Conservation (phyloP, 53 echinoderm and acorn worm species). For the Antedon mediterranea region DNA sequence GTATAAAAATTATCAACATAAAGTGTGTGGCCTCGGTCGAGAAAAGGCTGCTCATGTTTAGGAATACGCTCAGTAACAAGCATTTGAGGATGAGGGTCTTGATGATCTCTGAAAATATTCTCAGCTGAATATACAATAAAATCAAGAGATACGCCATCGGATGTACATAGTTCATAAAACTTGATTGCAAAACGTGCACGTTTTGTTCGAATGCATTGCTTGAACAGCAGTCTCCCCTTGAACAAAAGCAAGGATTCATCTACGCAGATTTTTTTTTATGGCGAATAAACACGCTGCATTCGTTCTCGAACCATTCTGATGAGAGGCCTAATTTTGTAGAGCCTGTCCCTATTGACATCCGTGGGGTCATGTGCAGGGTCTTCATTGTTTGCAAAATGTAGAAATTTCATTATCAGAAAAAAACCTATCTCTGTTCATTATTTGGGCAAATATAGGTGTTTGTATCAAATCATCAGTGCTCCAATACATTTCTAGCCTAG, state of each 20-base stretch:
- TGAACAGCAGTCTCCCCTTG: slow-evolving; percentile 25
- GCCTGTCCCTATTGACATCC: slow-evolving; percentile 20
- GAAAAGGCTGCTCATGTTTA: slow-evolving; percentile 22
- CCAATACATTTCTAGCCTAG: slow-evolving; percentile 12
- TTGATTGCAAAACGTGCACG: slow-evolving; percentile 26
- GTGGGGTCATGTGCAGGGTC: slow-evolving; percentile 18
- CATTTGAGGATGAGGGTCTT: slow-evolving; percentile 3
- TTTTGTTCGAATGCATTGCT: slow-evolving; percentile 19
- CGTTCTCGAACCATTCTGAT: slow-evolving; percentile 13
- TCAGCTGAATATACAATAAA: slow-evolving; percentile 13
- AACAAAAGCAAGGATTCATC: slow-evolving; percentile 30
- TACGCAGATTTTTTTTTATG: slow-evolving; percentile 9
- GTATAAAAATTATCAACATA: slow-evolving; percentile 34
- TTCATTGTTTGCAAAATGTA: slow-evolving; percentile 40
- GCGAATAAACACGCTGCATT: slow-evolving; percentile 16
- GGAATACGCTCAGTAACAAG: slow-evolving; percentile 5
- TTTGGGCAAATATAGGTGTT: slow-evolving; percentile 15
- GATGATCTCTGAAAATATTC: too few species aligned
- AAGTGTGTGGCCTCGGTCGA: slow-evolving; percentile 23
- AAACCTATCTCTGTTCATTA: slow-evolving; percentile 39
- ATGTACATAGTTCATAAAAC: slow-evolving; percentile 22
- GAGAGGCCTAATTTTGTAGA: slow-evolving; percentile 33
- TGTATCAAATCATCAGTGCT: slow-evolving; percentile 2
- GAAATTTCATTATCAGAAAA: slow-evolving; percentile 5
- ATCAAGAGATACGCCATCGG: slow-evolving; percentile 21